Evolutionary conservation across 1,140 invertebrate species (phyloP).

Genomic region (Samia ricini): DNA sequence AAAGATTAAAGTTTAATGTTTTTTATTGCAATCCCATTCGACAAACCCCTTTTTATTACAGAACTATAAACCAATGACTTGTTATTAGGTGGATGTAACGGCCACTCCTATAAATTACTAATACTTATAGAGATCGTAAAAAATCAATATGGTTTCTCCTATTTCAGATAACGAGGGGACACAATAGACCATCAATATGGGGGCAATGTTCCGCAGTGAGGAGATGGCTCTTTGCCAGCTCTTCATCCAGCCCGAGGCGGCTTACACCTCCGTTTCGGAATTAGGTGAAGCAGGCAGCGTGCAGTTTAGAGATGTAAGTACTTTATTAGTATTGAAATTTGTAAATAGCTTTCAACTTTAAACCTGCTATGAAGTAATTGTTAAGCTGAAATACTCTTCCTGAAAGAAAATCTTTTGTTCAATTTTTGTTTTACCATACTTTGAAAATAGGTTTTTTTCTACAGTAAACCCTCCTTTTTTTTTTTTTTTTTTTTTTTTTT

Average conservation of each 20-base stretch:
- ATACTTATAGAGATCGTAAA: not conserved
- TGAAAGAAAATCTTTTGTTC: no score
- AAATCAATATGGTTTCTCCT: not conserved
- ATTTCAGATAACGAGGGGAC: slow-evolving; percentile 39
- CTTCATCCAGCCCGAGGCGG: slow-evolving; percentile 94
- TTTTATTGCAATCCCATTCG: not conserved
- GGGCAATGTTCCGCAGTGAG: slow-evolving; percentile 91
- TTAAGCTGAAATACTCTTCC: no score
- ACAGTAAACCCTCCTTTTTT: no score
- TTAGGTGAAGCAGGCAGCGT: slow-evolving; percentile 95
- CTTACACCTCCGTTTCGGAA: slow-evolving; percentile 94
- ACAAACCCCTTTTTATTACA: not conserved
- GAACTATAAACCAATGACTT: not conserved
- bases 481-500: no score
- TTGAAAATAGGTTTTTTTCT: no score
- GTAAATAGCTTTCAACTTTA: no score
- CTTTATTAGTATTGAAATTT: not conserved
- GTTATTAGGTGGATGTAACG: not conserved
- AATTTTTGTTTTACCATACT: no score
- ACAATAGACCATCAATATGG: slow-evolving; percentile 77
- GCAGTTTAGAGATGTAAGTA: slow-evolving; percentile 93
- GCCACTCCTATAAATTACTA: not conserved
- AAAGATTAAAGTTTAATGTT: not conserved
- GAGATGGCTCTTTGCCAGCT: slow-evolving; percentile 95
- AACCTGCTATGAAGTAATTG: no score